These are phyloP conservation scores for Dryomyza anilis DNA, from an alignment of 2,888 invertebrate species.

Conservation along the genomic window DNA sequence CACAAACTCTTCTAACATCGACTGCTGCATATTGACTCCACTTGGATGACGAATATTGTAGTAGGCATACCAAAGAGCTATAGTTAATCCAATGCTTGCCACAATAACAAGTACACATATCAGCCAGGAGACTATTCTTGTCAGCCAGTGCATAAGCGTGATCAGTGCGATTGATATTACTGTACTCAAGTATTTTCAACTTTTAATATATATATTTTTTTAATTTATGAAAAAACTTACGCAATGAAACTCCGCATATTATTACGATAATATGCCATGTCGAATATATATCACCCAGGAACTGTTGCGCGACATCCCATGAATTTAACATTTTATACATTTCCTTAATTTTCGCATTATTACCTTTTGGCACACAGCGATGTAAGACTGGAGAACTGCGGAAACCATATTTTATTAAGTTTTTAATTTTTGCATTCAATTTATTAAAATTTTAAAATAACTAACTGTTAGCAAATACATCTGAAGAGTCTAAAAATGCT, in stretches of 20 bases:
- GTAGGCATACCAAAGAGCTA: slow-evolving; percentile 88
- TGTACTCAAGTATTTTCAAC: slow-evolving; percentile 52
- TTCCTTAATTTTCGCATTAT: slow-evolving; percentile 70
- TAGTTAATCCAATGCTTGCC: slow-evolving; percentile 78
- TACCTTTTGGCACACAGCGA: slow-evolving; percentile 82
- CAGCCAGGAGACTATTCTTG: slow-evolving; percentile 84
- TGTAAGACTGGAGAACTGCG: slow-evolving; percentile 78
- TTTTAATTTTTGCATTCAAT: no score
- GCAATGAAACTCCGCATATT: slow-evolving; percentile 78
- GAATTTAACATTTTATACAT: slow-evolving; percentile 83
- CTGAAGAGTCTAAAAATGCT: no score
- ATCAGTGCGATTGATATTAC: slow-evolving; percentile 84
- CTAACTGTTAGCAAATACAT: no score
- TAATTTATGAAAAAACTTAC: slow-evolving; percentile 63
- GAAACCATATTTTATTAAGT: no score
- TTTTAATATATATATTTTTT: neutral
- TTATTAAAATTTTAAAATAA: no score
- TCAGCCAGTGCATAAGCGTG: slow-evolving; percentile 81
- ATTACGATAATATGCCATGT: slow-evolving; percentile 86
- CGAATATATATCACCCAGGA: slow-evolving; percentile 84
- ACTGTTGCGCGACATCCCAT: slow-evolving; percentile 87
- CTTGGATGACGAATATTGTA: slow-evolving; percentile 69
- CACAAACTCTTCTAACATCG: slow-evolving; percentile 75
- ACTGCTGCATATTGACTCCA: slow-evolving; percentile 46
- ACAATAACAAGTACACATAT: slow-evolving; percentile 82